These are phyloP conservation scores for Neoitamus cyanurus DNA, from an alignment of 2,888 invertebrate species.

Conservation along the genomic window DNA sequence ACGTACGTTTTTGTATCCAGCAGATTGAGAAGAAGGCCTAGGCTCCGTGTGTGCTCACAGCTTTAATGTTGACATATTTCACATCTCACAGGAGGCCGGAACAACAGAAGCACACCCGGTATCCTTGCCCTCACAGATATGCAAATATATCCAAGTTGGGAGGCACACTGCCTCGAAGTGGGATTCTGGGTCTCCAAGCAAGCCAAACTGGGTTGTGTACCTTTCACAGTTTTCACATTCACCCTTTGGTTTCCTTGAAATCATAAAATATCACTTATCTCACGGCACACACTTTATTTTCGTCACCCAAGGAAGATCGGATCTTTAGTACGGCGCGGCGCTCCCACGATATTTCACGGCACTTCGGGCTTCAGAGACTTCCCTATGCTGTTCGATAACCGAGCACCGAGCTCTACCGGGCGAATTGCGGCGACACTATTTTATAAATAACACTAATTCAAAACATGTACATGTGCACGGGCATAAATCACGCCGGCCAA, in stretches of 20 bases:
- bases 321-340: background rate
- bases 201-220: background rate
- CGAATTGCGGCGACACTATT: conserved; percentile 12
- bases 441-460: conserved; percentile 33
- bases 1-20: conserved; percentile 4
- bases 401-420: background rate
- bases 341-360: background rate
- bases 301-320: background rate
- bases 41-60: background rate
- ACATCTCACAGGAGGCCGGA: background rate
- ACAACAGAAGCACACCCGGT: background rate
- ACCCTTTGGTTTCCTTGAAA: background rate
- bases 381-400: background rate
- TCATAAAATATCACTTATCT: conserved; percentile 20
- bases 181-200: background rate
- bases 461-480: background rate
- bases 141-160: background rate
- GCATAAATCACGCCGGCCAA: background rate
- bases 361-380: background rate
- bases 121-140: background rate
- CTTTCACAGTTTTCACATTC: background rate
- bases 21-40: background rate
- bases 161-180: background rate
- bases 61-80: conserved; percentile 20
- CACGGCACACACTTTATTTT: background rate